Evolutionary conservation across 2,113 vertebrate species (phyloP).

Genomic region (Onychorhynchus coronatus): DNA sequence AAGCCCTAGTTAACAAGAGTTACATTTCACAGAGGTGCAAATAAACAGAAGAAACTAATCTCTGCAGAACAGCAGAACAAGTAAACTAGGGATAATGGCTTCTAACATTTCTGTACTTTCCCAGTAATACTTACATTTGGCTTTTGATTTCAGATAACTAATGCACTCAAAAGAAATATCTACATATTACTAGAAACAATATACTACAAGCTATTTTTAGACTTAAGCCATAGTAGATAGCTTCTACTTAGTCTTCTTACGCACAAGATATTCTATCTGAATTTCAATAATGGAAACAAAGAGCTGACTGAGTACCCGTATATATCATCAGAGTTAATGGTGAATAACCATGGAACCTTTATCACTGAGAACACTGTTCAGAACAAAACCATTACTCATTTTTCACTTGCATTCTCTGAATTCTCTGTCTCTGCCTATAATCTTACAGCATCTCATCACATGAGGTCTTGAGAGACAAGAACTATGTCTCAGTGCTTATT

Average conservation of each 20-base stretch:
- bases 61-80: background rate
- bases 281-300: background rate
- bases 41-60: background rate
- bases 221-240: background rate
- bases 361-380: background rate
- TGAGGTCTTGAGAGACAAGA: conserved; percentile 36
- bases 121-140: background rate
- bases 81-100: background rate
- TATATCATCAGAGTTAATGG: background rate
- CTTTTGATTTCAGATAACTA: background rate
- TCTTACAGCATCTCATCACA: conserved; percentile 1
- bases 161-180: background rate
- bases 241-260: background rate
- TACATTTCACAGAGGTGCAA: background rate
- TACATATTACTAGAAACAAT: background rate
- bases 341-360: background rate
- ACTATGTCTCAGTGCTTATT: conserved; percentile 15
- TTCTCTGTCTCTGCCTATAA: background rate
- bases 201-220: background rate
- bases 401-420: conserved; percentile 12
- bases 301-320: background rate
- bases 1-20: background rate
- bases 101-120: background rate
- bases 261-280: background rate
- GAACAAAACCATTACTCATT: conserved; percentile 55